Evolutionary conservation across 2,113 vertebrate species (phyloP), one percentile per base, ranked within the genome.

Genomic region (Salminus brasiliensis): DNA sequence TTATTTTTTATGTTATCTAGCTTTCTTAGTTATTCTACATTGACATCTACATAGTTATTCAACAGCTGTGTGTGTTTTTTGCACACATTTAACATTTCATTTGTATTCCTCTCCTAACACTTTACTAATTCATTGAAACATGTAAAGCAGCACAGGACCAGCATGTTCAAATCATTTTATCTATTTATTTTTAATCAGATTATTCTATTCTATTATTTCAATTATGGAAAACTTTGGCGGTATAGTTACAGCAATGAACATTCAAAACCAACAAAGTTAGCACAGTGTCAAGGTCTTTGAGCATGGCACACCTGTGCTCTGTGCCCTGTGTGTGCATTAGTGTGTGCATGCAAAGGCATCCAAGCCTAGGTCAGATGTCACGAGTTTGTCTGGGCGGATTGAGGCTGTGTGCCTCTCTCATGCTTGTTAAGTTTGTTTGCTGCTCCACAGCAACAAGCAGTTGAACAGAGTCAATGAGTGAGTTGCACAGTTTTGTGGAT

Each of bases 331-430:
- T 67, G 67, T 62, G 53, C 62, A n/a, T n/a, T n/a, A n/a, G 41
- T 65, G 32, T 55, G 45, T 80, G 62, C 55, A 65, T 52, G 27
- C 36, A n/a, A 47, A 27, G 34, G 21, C 57, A 74, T 74, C 27
- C 18, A 30, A 36, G 15, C 39, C 7, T 7, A 29, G 57, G 72
- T 45, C 57, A 74, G 39, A 47, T 71, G 71, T 59, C 34, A 59
- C 15, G 25, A 32, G 43, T 63, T 32, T 71, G 52, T 68, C 32
- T 67, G 6, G 13, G 29, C 25, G 34, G 25, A 47, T 72, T 47
- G 65, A 72, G 47, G 67, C 47, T 75, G 36, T 60, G 65, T 67
- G 59, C 4, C 13, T 57, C 11, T 68, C 73, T 47, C n/a, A 41
- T 66, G 43, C 11, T 29, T 27, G 25, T 13, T 49, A 12, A 32